These are phyloP conservation scores for Seladonia tumulorum DNA, from an alignment of 2,888 invertebrate species.

Conservation along the genomic window DNA sequence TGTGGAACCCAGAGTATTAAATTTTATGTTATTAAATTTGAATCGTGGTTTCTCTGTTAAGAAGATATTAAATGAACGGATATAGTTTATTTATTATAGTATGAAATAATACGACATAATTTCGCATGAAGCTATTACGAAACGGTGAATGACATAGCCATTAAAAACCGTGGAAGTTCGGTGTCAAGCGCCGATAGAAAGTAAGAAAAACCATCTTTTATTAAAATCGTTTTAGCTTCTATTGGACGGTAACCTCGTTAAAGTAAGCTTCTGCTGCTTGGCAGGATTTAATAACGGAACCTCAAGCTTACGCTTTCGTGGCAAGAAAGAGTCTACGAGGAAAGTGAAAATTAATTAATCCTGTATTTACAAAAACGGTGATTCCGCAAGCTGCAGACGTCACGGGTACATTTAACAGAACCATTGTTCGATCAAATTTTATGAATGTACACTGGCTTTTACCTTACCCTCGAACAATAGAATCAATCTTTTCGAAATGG, in stretches of 20 bases:
- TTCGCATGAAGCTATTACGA: background rate
- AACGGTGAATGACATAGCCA: background rate
- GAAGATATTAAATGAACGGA: background rate
- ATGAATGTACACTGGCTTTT: background rate
- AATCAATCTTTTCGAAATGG: background rate
- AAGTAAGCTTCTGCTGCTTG: background rate
- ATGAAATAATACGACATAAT: background rate
- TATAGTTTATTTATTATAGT: background rate
- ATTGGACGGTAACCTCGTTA: constrained; percentile 29
- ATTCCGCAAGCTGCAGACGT: background rate
- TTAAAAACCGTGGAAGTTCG: background rate
- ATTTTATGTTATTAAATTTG: too few relatives aligned
- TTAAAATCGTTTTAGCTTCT: constrained; percentile 36
- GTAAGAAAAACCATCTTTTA: constrained; percentile 13
- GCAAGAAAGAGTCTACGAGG: background rate
- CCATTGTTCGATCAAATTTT: background rate
- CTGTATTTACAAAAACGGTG: background rate
- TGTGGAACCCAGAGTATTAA: too few relatives aligned
- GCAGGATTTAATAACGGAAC: constrained; percentile 6
- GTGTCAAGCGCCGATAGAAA: background rate
- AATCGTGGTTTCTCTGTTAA: too few relatives aligned
- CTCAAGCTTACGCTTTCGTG: constrained; percentile 6
- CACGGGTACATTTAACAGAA: background rate
- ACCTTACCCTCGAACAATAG: background rate
- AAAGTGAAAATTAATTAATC: constrained; percentile 15